A percentile compares a stretch with the other conserved stretches of the same genome.
These are phyloP conservation scores for Amphiura filiformis DNA, from an alignment of 35 echinoderm and acorn worm genomes.

Conservation along the genomic window DNA sequence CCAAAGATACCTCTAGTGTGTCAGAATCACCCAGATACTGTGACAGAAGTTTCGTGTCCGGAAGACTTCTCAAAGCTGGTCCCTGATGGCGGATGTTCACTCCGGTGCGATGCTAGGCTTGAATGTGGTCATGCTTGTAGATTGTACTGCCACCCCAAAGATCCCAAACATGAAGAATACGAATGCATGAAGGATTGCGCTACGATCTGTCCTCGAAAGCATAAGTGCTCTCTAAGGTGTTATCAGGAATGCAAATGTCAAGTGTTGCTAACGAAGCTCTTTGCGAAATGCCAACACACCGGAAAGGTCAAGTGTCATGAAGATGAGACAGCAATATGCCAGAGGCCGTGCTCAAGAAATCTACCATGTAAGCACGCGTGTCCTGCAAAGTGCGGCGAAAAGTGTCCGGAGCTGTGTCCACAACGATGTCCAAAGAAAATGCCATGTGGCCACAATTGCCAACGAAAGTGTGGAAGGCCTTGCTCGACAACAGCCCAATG, in stretches of 20 bases:
- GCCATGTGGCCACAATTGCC: slow-evolving; percentile 24
- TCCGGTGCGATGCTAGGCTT: slow-evolving; percentile 28
- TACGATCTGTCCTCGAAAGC: slow-evolving; percentile 21
- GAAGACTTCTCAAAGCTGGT: slow-evolving; percentile 65
- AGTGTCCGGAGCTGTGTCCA: background rate
- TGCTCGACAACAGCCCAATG: background rate
- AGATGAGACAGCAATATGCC: background rate
- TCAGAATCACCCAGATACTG: slow-evolving; percentile 65
- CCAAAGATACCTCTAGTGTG: slow-evolving; percentile 47
- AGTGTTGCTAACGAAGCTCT: background rate
- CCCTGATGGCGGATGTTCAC: slow-evolving; percentile 44
- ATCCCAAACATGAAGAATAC: slow-evolving; percentile 37
- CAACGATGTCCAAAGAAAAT: slow-evolving; percentile 7
- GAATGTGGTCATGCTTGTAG: slow-evolving; percentile 64
- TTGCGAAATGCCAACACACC: background rate
- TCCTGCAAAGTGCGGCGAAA: background rate
- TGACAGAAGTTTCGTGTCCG: slow-evolving; percentile 21
- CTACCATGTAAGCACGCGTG: slow-evolving; percentile 6
- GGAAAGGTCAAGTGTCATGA: background rate
- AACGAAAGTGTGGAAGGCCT: background rate
- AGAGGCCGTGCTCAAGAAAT: background rate
- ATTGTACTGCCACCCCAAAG: slow-evolving; percentile 41
- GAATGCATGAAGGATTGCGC: slow-evolving; percentile 38
- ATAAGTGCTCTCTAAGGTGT: background rate
- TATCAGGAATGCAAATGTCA: background rate